These are phyloP conservation scores for Desmophyllum pertusum DNA, from an alignment of 92 coral and sea anemone species.

Conservation along the genomic window DNA sequence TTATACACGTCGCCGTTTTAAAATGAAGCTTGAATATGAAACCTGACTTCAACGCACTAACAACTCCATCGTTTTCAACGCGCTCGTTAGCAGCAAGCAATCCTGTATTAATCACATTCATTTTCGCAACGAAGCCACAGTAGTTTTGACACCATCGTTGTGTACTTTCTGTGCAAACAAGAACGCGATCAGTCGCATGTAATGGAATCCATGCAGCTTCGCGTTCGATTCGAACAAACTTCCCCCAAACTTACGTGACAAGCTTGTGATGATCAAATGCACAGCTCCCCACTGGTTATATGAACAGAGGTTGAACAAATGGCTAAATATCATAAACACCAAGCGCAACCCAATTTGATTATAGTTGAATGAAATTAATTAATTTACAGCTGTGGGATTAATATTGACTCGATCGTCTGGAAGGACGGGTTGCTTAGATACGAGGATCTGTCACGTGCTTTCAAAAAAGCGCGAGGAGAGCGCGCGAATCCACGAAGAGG, in stretches of 20 bases:
- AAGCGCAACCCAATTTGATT: neutral
- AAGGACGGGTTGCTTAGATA: conserved; percentile 22
- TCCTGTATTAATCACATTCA: neutral
- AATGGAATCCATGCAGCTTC: neutral
- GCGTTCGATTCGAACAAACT: neutral
- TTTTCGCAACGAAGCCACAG: neutral
- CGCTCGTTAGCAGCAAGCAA: neutral
- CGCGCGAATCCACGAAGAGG: too few relatives aligned
- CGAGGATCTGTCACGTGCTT: conserved; percentile 19
- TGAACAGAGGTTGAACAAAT: neutral
- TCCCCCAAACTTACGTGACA: neutral
- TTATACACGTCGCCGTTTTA: neutral
- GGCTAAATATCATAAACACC: neutral
- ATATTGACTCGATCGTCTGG: neutral
- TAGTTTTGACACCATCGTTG: neutral
- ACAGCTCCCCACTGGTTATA: too few relatives aligned
- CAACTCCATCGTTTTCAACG: neutral
- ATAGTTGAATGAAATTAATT: neutral
- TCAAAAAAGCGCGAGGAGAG: too few relatives aligned
- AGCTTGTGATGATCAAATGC: neutral
- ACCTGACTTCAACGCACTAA: neutral
- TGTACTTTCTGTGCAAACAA: neutral
- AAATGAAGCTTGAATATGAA: neutral
- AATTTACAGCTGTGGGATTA: neutral
- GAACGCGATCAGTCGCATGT: neutral